Evolutionary conservation across 2,113 vertebrate species (phyloP).

Genomic region (Lutjanus erythropterus): DNA sequence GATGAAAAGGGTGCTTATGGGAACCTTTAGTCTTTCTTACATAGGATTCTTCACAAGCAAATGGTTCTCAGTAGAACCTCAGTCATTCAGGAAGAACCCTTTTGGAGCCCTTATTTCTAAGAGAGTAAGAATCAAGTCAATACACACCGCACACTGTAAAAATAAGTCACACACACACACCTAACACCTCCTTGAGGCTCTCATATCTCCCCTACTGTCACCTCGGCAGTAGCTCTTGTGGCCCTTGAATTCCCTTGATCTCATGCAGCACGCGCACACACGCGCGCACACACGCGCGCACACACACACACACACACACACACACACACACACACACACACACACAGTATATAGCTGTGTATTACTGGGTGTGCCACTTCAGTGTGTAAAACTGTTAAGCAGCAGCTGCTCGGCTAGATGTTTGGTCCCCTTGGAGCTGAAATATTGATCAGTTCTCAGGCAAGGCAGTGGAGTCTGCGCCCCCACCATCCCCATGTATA

Average conservation of each 20-base stretch:
- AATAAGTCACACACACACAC: constrained; percentile 34
- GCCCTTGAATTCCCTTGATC: constrained; percentile 53
- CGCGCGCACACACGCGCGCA: constrained; percentile 33
- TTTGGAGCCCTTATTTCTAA: too few relatives aligned
- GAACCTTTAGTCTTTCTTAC: too few relatives aligned
- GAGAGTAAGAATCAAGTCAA: constrained; percentile 54
- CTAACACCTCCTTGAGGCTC: constrained; percentile 48
- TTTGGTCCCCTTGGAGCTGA: constrained; percentile 77
- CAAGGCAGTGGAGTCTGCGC: constrained; percentile 49
- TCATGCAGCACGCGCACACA: constrained; percentile 39
- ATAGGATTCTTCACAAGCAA: too few relatives aligned
- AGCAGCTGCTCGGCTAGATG: constrained; percentile 77
- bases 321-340: constrained; percentile 9
- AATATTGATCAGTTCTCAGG: constrained; percentile 81
- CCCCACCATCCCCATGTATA: constrained; percentile 72
- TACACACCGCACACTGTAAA: constrained; percentile 5
- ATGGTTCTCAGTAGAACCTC: too few relatives aligned
- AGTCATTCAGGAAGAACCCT: too few relatives aligned
- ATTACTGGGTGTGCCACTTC: constrained; percentile 66
- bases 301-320: constrained; percentile 40
- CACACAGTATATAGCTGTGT: constrained; percentile 35
- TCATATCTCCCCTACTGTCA: constrained; percentile 62
- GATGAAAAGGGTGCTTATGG: too few relatives aligned
- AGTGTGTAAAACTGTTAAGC: constrained; percentile 79
- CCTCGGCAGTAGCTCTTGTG: constrained; percentile 52